These are phyloP conservation scores for Pteropus alecto DNA, from an alignment of 2,113 vertebrate genomes.

Conservation along the genomic window DNA sequence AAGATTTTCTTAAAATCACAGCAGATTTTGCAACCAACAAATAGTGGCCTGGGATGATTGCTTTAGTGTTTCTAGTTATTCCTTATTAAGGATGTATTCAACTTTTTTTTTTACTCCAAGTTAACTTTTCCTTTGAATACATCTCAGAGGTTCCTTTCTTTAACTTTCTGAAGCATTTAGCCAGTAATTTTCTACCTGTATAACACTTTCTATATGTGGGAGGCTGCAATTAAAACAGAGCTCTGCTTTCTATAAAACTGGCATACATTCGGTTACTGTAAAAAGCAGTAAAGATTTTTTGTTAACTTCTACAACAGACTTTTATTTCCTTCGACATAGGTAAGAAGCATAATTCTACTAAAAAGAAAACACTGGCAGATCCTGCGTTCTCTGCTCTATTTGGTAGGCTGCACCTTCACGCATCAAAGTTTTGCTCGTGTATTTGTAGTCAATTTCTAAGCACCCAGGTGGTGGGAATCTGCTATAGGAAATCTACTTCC, in stretches of 20 bases:
- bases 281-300: neutral
- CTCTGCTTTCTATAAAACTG: neutral
- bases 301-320: neutral
- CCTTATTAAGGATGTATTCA: neutral
- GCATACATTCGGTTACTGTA: neutral
- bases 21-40: neutral
- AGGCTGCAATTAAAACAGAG: conserved; percentile 13
- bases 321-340: neutral
- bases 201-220: neutral
- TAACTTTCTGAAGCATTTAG: neutral
- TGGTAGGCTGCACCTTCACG: neutral
- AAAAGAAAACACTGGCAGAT: neutral
- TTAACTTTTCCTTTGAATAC: neutral
- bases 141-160: conserved; percentile 27
- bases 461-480: neutral
- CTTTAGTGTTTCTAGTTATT: neutral
- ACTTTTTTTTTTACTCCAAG: neutral
- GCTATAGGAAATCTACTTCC: neutral
- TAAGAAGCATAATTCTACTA: neutral
- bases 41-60: neutral
- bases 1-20: conserved; percentile 23
- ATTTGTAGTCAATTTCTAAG: neutral
- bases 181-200: neutral
- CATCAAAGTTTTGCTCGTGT: neutral
- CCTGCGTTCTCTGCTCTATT: neutral